Base-by-base conservation (phyloP, 2,113 vertebrate genomes). In the Synodontis membranacea region DNA sequence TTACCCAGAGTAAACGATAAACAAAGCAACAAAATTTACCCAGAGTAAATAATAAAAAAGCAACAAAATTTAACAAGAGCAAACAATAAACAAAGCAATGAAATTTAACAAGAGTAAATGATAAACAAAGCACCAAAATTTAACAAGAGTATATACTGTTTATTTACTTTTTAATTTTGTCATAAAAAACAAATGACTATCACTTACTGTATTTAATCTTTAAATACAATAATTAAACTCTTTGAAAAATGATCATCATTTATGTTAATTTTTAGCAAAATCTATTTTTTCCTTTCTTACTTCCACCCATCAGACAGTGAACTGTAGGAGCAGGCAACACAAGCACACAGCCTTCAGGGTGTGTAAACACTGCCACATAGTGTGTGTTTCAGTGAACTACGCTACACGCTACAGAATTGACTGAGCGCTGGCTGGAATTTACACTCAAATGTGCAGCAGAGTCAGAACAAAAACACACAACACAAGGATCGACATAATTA, bases 301-400 rank as follows among this genome's bases (percentile, higher is more conserved):
- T 70, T 37, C 19, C 17, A 39, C 34, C 3, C 66, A 3, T 39
- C 17, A 2, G 9, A 66, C 58, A 66, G 15, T n/a, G 31, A 66
- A 10, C 34, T 4, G 19, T 8, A 70, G 7, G 19, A 74, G 39
- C 39, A 8, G 44, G 78, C 70, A 19, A 46, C 56, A 52, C 34
- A 0, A 48, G 23, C 48, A 56, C 48, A 54, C 48, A 44, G n/a
- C 17, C 54, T 56, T 56, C 72, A 54, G n/a, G 11, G 44, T 44
- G 85, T 89, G 85, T 56, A 90, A 92, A 92, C 86, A 90, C 88
- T 92, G 89, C 91, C 92, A 88, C 85, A 93, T 91, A 6, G 46
- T 90, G 94, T 87, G 9, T 19, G 17, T 68, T 62, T 23, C 0
- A 1, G 5, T 0, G 3, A 88, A 75, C 86, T 79, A 91, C 89